Conservation (phyloP, 2,113 vertebrate genomes). For the Pimephales promelas region DNA sequence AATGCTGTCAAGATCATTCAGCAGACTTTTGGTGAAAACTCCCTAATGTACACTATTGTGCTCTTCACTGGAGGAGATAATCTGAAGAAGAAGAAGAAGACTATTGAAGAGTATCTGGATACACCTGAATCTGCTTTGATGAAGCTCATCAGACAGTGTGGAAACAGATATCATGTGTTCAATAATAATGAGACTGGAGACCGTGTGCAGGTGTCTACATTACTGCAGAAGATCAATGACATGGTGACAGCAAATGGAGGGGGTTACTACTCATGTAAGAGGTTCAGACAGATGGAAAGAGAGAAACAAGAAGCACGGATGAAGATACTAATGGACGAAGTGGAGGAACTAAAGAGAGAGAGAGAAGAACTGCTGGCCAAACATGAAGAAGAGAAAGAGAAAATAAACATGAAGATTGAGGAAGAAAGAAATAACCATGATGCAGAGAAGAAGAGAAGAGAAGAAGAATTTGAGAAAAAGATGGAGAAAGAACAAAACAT, state of each 20-base stretch:
- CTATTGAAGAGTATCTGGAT: conserved; percentile 50
- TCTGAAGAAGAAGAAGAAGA: neutral
- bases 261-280: conserved; percentile 55
- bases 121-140: conserved; percentile 31
- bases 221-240: conserved; percentile 61
- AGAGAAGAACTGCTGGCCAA: neutral
- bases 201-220: conserved; percentile 30
- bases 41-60: neutral
- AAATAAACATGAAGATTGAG: neutral
- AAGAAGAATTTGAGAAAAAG: neutral
- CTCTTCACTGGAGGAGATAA: conserved; percentile 4
- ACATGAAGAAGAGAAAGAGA: neutral
- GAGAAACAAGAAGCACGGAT: too few relatives aligned
- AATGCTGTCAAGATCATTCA: neutral
- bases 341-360: neutral
- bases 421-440: too few relatives aligned
- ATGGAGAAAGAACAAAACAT: neutral
- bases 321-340: neutral
- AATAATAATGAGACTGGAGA: conserved; percentile 61
- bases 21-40: neutral
- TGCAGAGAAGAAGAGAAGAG: too few relatives aligned
- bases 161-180: conserved; percentile 54
- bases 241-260: conserved; percentile 50
- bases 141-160: conserved; percentile 9
- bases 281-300: conserved; percentile 22